Base-by-base conservation (phyloP, 2,797 vertebrate genomes). In the Darevskia nairensis region DNA sequence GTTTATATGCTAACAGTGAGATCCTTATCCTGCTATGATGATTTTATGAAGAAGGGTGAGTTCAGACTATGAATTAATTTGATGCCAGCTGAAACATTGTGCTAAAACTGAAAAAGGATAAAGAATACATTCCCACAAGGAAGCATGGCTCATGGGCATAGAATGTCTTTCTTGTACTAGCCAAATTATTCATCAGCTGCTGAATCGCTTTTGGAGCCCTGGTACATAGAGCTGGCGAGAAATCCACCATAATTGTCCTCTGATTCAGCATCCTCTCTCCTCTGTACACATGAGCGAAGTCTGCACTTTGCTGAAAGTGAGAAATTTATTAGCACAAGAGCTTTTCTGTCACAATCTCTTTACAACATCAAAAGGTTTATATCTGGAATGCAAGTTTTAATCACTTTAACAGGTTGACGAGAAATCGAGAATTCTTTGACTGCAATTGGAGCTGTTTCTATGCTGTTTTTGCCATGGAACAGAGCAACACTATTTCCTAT, bases 21-120 rank as follows among this genome's bases (percentile, higher is more conserved):
- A 74, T 82, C 71, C 79, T 87, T 80, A 64, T 44, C 21, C 29
- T 44, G 41, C 32, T 75, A 6, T 50, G 76, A 68, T 66, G 44
- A 50, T n/a, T 87, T 66, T 82, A 88, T 35, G 29, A 82, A 82
- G 71, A 87, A 75, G 69, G 55, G 35, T 76, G 27, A 71, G 59
- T 46, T 76, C 35, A 41, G 23, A 17, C n/a, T 68, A 66, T 75
- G 74, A 41, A 35, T 50, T 64, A 87, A 44, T 61, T 39, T 39
- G 32, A 64, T 6, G 29, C 86, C 59, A 88, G 32, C 29, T 77
- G 74, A 41, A 74, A 83, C 80, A 83, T 9, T 78, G 61, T 55
- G 41, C 21, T 87, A 13, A 71, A n/a, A 50, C 23, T n/a, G 17
- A 78, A 88, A 69, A 21, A 75, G 64, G 41, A 50, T 88, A 69